Base-by-base conservation (phyloP, 2,113 vertebrate genomes). In the Stegostoma tigrinum region DNA sequence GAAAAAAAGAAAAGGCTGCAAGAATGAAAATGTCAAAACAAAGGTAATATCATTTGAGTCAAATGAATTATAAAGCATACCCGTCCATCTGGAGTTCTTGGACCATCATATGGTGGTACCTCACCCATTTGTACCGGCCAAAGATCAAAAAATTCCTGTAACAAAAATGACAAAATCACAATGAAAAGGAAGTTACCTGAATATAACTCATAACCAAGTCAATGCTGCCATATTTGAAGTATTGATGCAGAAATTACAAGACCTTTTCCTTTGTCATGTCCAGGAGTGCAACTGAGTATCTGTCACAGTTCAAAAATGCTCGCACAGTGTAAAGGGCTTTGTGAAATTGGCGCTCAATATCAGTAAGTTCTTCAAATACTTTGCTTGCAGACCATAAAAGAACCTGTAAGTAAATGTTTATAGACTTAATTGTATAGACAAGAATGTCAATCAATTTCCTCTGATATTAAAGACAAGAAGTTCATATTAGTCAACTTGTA, bases 231-330 rank as follows among this genome's bases (percentile, higher is more conserved):
- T 75, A 52, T 24, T 75, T 70, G 5, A 42, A 94, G n/a, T 68
- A 90, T 38, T 8, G 19, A 93, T 48, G 42, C 10, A 95, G 27
- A 75, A 34, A 80, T 38, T 1, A 64, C 34, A 30, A 93, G 80
- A 98, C 98, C 97, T 98, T 98, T 95, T 97, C 98, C 96, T 98
- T 98, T 96, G 98, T 98, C 98, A 98, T 98, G 97, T 98, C 98
- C 96, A 98, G 96, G 94, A 98, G 97, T 5, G 98, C 98, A 96
- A 98, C 98, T 38, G 98, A 98, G 97, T 98, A 98, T 42, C 98
- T 97, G 96, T 98, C 98, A 94, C 98, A 98, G 97, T 98, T 98
- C 94, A 98, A 97, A 96, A 98, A 98, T 0, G 97, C 97, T 87
- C 98, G 96, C 64, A 98, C 98, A 0, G 98, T 98, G 96, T 98